Evolutionary conservation across 2,888 invertebrate species (phyloP).

Genomic region (Hemicrepidius hirtus): DNA sequence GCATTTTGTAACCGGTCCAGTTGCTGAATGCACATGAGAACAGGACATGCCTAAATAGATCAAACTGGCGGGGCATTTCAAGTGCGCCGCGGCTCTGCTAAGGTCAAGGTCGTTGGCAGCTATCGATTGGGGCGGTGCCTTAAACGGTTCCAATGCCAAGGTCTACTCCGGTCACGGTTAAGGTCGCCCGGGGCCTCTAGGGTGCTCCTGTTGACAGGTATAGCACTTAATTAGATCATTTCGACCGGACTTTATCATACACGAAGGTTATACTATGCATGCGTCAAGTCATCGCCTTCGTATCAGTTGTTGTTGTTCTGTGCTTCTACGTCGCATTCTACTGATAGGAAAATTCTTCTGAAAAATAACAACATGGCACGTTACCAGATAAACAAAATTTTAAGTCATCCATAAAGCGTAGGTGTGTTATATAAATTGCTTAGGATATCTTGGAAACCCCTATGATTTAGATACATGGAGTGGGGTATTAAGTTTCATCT

Average conservation of each 20-base stretch:
- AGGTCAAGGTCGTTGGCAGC: slow-evolving; percentile 63
- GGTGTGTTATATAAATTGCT: neutral
- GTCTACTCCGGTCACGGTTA: slow-evolving; percentile 61
- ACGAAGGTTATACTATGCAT: slow-evolving; percentile 29
- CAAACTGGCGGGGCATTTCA: slow-evolving; percentile 55
- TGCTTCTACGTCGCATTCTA: slow-evolving; percentile 25
- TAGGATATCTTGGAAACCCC: neutral
- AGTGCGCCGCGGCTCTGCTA: slow-evolving; percentile 58
- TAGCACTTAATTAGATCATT: slow-evolving; percentile 25
- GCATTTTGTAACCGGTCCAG: slow-evolving; percentile 25
- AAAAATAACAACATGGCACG: neutral
- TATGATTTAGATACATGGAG: too few relatives aligned
- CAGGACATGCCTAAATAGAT: slow-evolving; percentile 32
- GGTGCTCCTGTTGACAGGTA: slow-evolving; percentile 37
- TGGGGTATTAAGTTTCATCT: too few relatives aligned
- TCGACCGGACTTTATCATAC: slow-evolving; percentile 21
- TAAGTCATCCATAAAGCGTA: too few relatives aligned
- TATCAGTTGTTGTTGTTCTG: slow-evolving; percentile 29
- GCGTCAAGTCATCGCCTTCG: slow-evolving; percentile 23
- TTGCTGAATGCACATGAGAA: neutral
- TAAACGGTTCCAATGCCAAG: slow-evolving; percentile 58
- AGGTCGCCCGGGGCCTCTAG: slow-evolving; percentile 57
- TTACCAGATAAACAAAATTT: slow-evolving; percentile 10
- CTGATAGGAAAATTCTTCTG: slow-evolving; percentile 16
- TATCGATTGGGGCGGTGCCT: slow-evolving; percentile 59